Base-by-base conservation (phyloP, 2,113 vertebrate genomes). In the Thamnaconus septentrionalis region DNA sequence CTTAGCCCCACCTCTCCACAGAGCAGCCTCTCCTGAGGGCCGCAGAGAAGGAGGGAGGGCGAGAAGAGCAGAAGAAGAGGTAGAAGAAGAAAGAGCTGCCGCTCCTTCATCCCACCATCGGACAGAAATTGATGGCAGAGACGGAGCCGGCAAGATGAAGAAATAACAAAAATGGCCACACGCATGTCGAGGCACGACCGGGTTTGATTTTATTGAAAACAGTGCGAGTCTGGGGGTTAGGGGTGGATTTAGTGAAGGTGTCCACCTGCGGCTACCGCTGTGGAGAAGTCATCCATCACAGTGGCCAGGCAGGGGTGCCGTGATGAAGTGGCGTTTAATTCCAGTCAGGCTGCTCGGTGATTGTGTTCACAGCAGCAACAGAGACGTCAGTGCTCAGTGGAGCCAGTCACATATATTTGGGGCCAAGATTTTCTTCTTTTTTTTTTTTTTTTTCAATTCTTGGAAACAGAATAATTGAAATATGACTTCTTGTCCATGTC, bases 211-310 rank as follows among this genome's bases (percentile, higher is more conserved):
- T 74, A 80, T 62, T 52, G 52, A 69, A 73, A 60, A 69, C 4
- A 7, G 57, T 56, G 40, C 47, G 59, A 7, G 72, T 48, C 10
- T 43, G 49, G 9, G 39, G 41, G 10, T 40, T 59, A 11, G 10
- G 49, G 53, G 54, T 40, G 64, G 58, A 46, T 85, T 81, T 77
- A 78, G 62, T 64, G 66, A 4, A 66, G 3, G n/a, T 62, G 73
- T 73, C 60, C 61, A 69, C 46, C 68, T 64, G 70, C 61, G 79
- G 82, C 75, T 46, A 53, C 56, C 39, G 56, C 53, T 53, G 40
- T 55, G 12, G 61, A 75, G 57, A 53, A 79, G 74, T 83, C 76
- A 87, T 88, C 80, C 31, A 82, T 88, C 78, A 87, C 0, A 8
- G 69, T 41, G 69, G 56, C 57, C 2, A 59, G 5, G 39, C n/a